Evolutionary conservation across 2,888 invertebrate genomes (phyloP).

Genomic region (Orchesellides sinensis): DNA sequence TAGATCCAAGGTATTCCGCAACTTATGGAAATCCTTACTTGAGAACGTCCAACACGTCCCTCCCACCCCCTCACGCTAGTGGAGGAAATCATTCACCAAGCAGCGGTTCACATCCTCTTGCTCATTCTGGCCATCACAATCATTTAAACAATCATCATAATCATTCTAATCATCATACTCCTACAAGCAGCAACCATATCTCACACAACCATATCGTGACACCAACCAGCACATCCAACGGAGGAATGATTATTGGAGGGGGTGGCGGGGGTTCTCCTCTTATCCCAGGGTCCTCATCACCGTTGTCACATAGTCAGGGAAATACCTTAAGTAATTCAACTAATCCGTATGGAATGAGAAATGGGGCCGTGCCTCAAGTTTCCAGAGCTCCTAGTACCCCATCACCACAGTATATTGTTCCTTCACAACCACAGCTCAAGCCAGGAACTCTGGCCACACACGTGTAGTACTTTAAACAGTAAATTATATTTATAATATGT

Average conservation of each 20-base stretch:
- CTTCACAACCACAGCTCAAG: conserved; percentile 80
- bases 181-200: conserved; percentile 53
- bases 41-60: conserved; percentile 81
- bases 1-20: conserved; percentile 92
- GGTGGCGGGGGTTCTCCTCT: conserved; percentile 67
- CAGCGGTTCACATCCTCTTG: conserved; percentile 85
- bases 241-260: conserved; percentile 34
- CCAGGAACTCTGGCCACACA: conserved; percentile 83
- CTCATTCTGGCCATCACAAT: conserved; percentile 86
- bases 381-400: conserved; percentile 76
- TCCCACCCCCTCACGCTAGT: conserved; percentile 76
- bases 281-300: conserved; percentile 62
- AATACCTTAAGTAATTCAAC: conserved; percentile 62
- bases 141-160: conserved; percentile 73
- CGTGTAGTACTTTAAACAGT: conserved; percentile 78
- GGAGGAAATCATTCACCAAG: conserved; percentile 78
- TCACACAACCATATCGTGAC: conserved; percentile 56
- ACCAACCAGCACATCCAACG: conserved; percentile 50
- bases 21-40: conserved; percentile 91
- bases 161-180: conserved; percentile 51
- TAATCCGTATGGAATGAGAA: conserved; percentile 75
- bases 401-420: conserved; percentile 80
- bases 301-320: conserved; percentile 67
- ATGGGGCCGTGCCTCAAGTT: conserved; percentile 80
- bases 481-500: not conserved